A percentile compares a stretch with the other conserved stretches of the same genome.
Evolutionary conservation across 2,888 invertebrate species (phyloP).

Genomic region (Dromius quadrimaculatus): DNA sequence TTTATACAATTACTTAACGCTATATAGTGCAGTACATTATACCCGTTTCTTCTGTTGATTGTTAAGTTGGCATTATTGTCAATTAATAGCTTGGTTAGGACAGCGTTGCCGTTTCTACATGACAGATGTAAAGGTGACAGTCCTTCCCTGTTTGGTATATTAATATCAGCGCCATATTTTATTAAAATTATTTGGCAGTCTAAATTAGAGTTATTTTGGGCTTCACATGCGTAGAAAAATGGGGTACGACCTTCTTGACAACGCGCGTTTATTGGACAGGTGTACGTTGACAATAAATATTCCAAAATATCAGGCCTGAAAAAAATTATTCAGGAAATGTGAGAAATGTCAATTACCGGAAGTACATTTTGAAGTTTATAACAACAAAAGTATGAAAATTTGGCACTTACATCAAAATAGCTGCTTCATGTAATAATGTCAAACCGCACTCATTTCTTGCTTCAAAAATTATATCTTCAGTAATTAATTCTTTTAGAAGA

Average conservation of each 20-base stretch:
- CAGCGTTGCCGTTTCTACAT: conserved; percentile 18
- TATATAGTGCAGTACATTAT: conserved; percentile 41
- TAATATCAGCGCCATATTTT: conserved; percentile 41
- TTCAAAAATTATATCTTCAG: background rate
- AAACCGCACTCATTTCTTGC: conserved; percentile 23
- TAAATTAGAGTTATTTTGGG: background rate
- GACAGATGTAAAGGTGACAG: conserved; percentile 44
- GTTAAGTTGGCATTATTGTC: conserved; percentile 25
- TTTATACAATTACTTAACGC: conserved; percentile 36
- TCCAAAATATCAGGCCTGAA: conserved; percentile 43
- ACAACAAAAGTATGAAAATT: conserved; percentile 21
- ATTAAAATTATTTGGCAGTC: conserved; percentile 23
- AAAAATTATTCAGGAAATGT: no score
- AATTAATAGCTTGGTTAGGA: no score
- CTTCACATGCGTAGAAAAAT: conserved; percentile 41
- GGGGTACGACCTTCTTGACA: conserved; percentile 40
- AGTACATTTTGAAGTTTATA: background rate
- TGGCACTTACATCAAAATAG: conserved; percentile 13
- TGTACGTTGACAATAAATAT: conserved; percentile 30
- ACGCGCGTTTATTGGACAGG: conserved; percentile 26
- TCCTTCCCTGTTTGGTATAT: conserved; percentile 38
- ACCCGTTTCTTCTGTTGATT: conserved; percentile 29
- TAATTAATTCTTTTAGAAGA: conserved; percentile 9
- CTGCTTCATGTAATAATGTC: conserved; percentile 37
- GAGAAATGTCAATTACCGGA: no score